phyloP scores from a whole-genome alignment of 64 coral and sea anemone genomes.

The Astreopora myriophthalma region DNA sequence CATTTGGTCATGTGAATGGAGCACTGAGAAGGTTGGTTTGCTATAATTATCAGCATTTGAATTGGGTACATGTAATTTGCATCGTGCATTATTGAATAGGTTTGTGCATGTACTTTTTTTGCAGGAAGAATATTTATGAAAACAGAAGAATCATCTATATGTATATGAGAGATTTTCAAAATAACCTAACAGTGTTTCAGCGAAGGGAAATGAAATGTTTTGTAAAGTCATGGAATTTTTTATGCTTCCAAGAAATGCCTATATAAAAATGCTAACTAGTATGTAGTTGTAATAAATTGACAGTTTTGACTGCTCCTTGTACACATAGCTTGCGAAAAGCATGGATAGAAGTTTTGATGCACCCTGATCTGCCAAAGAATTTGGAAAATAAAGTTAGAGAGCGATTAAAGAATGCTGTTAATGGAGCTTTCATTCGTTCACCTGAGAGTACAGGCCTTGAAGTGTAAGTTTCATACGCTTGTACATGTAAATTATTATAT shows the following conservation, averaged over 20 bases:
- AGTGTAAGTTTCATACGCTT: not conserved
- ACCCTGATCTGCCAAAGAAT: slow-evolving; percentile 59
- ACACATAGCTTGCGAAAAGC: slow-evolving; percentile 65
- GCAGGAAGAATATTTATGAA: too few relatives aligned
- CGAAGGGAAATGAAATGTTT: too few relatives aligned
- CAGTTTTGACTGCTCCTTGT: not conserved
- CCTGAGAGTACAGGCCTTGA: slow-evolving; percentile 5
- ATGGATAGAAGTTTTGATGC: slow-evolving; percentile 74
- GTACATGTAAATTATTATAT: too few relatives aligned
- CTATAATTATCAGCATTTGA: not conserved
- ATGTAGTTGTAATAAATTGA: too few relatives aligned
- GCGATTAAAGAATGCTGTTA: slow-evolving; percentile 46
- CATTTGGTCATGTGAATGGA: not conserved
- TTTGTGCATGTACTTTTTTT: not conserved
- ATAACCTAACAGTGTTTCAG: too few relatives aligned
- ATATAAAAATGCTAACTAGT: too few relatives aligned
- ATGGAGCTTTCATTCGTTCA: slow-evolving; percentile 56
- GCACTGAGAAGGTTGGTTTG: not conserved
- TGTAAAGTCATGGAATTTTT: too few relatives aligned
- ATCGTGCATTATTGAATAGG: not conserved
- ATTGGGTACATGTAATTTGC: too few relatives aligned
- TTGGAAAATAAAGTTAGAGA: slow-evolving; percentile 63
- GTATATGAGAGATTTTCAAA: too few relatives aligned
- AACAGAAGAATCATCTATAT: too few relatives aligned
- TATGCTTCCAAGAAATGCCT: too few relatives aligned